Evolutionary conservation across 2,888 invertebrate genomes (phyloP), one percentile per base, ranked within the genome.

Genomic region (Cacoxenus indagator): DNA sequence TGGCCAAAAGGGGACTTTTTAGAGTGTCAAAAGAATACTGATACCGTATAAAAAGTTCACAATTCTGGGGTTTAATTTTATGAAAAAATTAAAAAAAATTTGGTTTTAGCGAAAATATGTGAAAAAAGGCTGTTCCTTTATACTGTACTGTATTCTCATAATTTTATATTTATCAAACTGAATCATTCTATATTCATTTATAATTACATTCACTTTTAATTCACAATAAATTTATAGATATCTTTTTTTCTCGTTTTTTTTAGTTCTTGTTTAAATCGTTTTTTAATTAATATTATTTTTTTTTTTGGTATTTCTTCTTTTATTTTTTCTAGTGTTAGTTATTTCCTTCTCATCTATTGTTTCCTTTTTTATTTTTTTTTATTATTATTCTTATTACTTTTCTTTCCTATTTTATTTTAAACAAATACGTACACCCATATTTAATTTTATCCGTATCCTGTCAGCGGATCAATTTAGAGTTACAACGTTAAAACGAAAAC

Each of bases 401-500:
- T n/a, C n/a, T n/a, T n/a, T n/a, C n/a, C n/a, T 8, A 43, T 37
- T 37, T 5, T 43, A 8, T 43, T 11, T n/a, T 9, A 8, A 43
- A 43, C 11, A 43, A 43, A 43, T 51, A 51, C 51, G 4, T 51
- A 51, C 51, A 17, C 51, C 51, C 51, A 51, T 51, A 51, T 17
- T 51, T n/a, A 2, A n/a, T 51, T n/a, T 2, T 51, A 51, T 51
- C 51, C 51, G 14, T 48, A 17, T 6, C 14, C 51, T 43, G 45
- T n/a, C 45, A n/a, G 45, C n/a, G 1, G 9, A 2, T 43, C 43
- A 1, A 43, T 14, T n/a, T n/a, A 8, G 45, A 43, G n/a, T 11
- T 11, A 43, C 4, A 24, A 11, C 67, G 65, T 64, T 37, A 54
- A 11, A 61, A 71, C n/a, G n/a, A n/a, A n/a, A n/a, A n/a, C n/a